Evolutionary conservation across 2,888 invertebrate genomes (phyloP).

Genomic region (Epistrophe grossulariae): DNA sequence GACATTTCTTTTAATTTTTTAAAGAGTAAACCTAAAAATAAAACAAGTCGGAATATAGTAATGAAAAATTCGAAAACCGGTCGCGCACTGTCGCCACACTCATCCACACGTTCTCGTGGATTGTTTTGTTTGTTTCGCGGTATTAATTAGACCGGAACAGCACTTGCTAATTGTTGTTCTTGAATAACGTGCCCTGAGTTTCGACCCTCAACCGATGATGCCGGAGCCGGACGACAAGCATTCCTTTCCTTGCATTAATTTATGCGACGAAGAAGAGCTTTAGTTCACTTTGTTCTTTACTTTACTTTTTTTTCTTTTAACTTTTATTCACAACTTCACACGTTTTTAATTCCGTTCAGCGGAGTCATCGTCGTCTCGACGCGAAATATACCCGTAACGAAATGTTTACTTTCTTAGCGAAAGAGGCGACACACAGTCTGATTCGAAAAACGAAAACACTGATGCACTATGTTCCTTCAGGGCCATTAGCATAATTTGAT

Average conservation of each 20-base stretch:
- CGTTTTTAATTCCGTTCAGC: slow-evolving; percentile 35
- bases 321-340: slow-evolving; percentile 46
- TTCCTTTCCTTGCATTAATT: slow-evolving; percentile 64
- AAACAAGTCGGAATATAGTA: background rate
- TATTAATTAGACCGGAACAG: slow-evolving; percentile 72
- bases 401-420: slow-evolving; percentile 46
- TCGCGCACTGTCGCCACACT: slow-evolving; percentile 46
- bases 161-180: slow-evolving; percentile 65
- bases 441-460: slow-evolving; percentile 26
- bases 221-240: slow-evolving; percentile 47
- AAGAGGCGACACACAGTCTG: slow-evolving; percentile 66
- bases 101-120: slow-evolving; percentile 60
- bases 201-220: slow-evolving; percentile 60
- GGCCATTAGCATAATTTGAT: slow-evolving; percentile 72
- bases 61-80: slow-evolving; percentile 64
- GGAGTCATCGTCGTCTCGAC: slow-evolving; percentile 14
- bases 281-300: slow-evolving; percentile 22
- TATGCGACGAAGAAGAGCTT: slow-evolving; percentile 20
- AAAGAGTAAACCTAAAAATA: background rate
- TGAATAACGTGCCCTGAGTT: slow-evolving; percentile 57
- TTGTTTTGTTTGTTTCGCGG: slow-evolving; percentile 61
- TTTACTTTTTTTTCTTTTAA: background rate
- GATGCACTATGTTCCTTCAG: slow-evolving; percentile 44
- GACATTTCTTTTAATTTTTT: slow-evolving; percentile 40
- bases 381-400: slow-evolving; percentile 39